A percentile compares a stretch with the other conserved stretches of the same genome.
phyloP scores from a whole-genome alignment of 2,888 invertebrate genomes.

The Cistogaster globosa region DNA sequence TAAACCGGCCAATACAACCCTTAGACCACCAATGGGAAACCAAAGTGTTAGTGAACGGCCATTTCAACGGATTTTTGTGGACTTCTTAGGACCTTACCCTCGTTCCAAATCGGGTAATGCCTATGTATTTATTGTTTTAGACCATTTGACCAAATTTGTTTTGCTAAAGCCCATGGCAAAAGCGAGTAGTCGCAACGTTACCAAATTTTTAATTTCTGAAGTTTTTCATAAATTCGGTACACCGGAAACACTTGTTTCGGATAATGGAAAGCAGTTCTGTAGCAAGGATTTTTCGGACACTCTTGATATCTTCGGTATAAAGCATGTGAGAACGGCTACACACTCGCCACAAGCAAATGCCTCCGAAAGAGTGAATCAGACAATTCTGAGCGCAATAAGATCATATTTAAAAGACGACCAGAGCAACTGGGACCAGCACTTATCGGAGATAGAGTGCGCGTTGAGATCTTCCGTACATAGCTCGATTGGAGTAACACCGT shows the following conservation, averaged over 20 bases:
- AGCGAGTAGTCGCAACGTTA: background rate
- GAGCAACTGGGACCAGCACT: background rate
- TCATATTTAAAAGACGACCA: background rate
- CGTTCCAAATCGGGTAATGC: no score
- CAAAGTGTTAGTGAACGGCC: background rate
- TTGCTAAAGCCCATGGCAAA: background rate
- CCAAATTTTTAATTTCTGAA: background rate
- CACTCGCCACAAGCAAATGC: background rate
- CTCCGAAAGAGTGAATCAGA: no score
- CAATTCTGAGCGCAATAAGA: background rate
- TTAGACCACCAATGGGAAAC: no score
- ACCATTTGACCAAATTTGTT: no score
- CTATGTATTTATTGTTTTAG: no score
- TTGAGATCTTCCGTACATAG: background rate
- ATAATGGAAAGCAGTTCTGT: background rate
- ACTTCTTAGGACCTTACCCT: background rate
- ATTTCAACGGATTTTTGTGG: background rate
- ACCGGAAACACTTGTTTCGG: background rate
- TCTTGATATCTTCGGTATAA: background rate
- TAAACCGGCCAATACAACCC: no score
- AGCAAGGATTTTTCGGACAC: background rate
- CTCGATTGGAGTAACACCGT: background rate
- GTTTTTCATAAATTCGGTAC: background rate
- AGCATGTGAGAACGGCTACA: background rate
- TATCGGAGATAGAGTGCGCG: background rate